Conservation (phyloP, 1,140 invertebrate genomes). For the Cydia strobilella region DNA sequence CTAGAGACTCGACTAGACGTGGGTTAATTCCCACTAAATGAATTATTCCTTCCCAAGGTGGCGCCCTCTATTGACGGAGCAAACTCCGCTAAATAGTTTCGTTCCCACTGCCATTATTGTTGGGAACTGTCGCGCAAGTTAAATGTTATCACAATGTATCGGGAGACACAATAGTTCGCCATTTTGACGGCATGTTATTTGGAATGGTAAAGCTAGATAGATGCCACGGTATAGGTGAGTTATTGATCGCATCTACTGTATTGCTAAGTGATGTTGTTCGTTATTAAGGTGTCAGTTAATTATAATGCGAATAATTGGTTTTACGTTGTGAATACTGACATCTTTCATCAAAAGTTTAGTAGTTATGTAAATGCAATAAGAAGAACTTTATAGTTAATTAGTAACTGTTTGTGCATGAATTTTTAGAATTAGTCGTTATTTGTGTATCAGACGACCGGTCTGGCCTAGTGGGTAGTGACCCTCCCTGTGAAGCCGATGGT, state of each 20-base stretch:
- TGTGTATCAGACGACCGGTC: too few relatives aligned
- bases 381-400: too few relatives aligned
- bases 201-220: constrained; percentile 31
- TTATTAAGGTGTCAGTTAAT: too few relatives aligned
- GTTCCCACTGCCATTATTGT: constrained; percentile 74
- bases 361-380: too few relatives aligned
- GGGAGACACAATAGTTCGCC: constrained; percentile 56
- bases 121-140: constrained; percentile 68
- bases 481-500: too few relatives aligned
- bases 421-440: too few relatives aligned
- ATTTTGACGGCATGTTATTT: constrained; percentile 14
- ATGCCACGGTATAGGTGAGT: background rate
- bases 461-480: too few relatives aligned
- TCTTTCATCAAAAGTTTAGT: too few relatives aligned
- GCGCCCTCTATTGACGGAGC: constrained; percentile 71
- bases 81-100: constrained; percentile 77
- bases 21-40: constrained; percentile 69
- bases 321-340: too few relatives aligned
- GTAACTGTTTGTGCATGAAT: too few relatives aligned
- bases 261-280: background rate
- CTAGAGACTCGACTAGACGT: constrained; percentile 45
- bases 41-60: constrained; percentile 73
- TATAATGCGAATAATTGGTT: too few relatives aligned
- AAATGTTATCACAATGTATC: constrained; percentile 51
- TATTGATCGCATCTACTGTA: constrained; percentile 15